Evolutionary conservation across 2,797 vertebrate species (phyloP).

Genomic region (Chiloscyllium punctatum): DNA sequence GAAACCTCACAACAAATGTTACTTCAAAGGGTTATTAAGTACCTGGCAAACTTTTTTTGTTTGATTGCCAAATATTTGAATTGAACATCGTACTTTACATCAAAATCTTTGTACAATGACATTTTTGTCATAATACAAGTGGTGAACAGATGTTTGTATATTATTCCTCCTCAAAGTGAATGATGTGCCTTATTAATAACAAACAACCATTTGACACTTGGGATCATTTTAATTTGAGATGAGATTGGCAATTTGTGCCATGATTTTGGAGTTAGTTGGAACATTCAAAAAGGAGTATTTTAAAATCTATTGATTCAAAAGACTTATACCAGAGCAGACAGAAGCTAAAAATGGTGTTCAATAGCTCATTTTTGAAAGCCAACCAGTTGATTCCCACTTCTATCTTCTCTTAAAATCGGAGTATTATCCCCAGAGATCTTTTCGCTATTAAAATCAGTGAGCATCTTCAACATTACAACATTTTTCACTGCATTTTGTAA

Average conservation of each 20-base stretch:
- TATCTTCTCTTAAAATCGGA: not conserved
- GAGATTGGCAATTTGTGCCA: not conserved
- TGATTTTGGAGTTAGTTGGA: not conserved
- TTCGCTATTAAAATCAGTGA: not conserved
- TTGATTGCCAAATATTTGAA: not conserved
- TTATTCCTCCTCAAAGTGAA: not conserved
- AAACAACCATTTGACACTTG: not conserved
- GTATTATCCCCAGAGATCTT: not conserved
- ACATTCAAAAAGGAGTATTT: not conserved
- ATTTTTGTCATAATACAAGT: not conserved
- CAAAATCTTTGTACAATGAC: not conserved
- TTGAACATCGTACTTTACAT: not conserved
- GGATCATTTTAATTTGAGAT: not conserved
- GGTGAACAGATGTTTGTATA: not conserved
- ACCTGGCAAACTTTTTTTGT: not conserved
- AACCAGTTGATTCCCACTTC: not conserved
- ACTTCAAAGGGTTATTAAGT: conserved; percentile 6
- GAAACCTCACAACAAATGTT: not conserved
- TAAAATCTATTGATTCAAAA: not conserved
- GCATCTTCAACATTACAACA: not conserved
- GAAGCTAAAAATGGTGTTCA: not conserved
- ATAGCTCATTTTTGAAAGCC: not conserved
- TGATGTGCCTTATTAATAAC: not conserved
- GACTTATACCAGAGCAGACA: not conserved
- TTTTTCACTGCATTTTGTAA: no score